These are phyloP conservation scores for Strigamia transsilvanica DNA, from an alignment of 2,888 invertebrate species.

Conservation along the genomic window DNA sequence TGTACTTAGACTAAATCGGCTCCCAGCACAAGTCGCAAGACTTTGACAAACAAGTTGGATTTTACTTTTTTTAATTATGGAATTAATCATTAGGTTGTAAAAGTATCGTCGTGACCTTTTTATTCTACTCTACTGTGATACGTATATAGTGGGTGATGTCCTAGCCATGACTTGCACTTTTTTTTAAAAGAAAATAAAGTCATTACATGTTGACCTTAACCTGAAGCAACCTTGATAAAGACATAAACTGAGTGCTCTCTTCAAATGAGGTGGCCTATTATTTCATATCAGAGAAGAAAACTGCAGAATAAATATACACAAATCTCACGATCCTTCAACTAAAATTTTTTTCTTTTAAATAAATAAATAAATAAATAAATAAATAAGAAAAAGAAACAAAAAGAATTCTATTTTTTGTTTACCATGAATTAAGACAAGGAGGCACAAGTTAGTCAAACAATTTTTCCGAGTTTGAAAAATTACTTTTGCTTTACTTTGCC, in stretches of 20 bases:
- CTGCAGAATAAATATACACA: constrained; percentile 21
- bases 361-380: not conserved
- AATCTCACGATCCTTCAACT: constrained; percentile 4
- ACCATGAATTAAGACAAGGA: constrained; percentile 3
- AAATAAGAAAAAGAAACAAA: not conserved
- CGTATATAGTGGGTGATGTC: constrained; percentile 15
- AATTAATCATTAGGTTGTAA: too few species aligned
- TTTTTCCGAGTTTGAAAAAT: constrained; percentile 22
- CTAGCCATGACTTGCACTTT: constrained; percentile 20
- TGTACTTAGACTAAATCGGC: not conserved
- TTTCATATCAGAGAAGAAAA: constrained; percentile 14
- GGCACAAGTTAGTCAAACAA: constrained; percentile 26
- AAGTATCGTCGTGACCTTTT: not conserved
- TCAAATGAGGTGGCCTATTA: constrained; percentile 30
- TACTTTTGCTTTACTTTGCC: constrained; percentile 11
- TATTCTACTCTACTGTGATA: constrained; percentile 25
- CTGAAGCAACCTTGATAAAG: constrained; percentile 20
- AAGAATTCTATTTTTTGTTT: not conserved
- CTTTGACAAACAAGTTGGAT: not conserved
- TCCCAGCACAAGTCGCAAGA: not conserved
- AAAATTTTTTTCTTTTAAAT: not conserved
- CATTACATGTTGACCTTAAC: constrained; percentile 30
- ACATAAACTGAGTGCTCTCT: constrained; percentile 26
- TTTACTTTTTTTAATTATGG: too few species aligned
- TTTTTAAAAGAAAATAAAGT: not conserved